Base-by-base conservation (phyloP, 2,888 invertebrate genomes). In the Abscondita cerata region DNA sequence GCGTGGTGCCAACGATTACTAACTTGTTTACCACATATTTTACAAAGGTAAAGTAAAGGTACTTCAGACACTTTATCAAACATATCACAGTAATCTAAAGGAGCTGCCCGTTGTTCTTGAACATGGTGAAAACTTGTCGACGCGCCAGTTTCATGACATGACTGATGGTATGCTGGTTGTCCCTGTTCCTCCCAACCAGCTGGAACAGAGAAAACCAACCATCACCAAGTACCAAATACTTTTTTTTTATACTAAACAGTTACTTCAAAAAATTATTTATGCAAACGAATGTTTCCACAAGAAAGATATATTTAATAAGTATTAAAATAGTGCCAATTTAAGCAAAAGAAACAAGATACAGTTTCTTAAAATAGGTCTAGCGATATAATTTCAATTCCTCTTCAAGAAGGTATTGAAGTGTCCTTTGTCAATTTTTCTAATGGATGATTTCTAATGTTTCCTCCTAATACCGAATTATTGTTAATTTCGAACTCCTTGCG, bases 1-100 rank as follows among this genome's bases (percentile, higher is more conserved):
- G 87, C 81, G 75, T 88, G 88, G 75, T 89, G 87, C 84, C 88
- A 88, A 73, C 87, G 81, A 80, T 88, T 87, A 74, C 83, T 85
- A 68, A 89, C 88, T 65, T 83, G 82, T 81, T 89, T 88, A 65
- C 87, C 86, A 79, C 88, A 89, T 69, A 86, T 77, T 67, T 81
- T 82, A 81, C 89, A 89, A 69, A 83, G 81, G 78, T 85, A 86
- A 70, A 85, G 81, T 66, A 78, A 77, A 31, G 76, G 74, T 15
- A 61, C 51, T 16, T 74, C 74, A n/a, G 72, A 66, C 19, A 75
- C 67, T 64, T 74, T 75, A 54, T 71, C 70, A 64, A 76, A 78
- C 70, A 77, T 74, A 61, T 74, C 72, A 65, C 76, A 74, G 66
- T 77, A 77, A 66, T 77, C 75, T 25, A 69, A 56, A 12, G 74